phyloP scores from a whole-genome alignment of 2,113 vertebrate genomes.

The Pseudolaguvia tuberculata region DNA sequence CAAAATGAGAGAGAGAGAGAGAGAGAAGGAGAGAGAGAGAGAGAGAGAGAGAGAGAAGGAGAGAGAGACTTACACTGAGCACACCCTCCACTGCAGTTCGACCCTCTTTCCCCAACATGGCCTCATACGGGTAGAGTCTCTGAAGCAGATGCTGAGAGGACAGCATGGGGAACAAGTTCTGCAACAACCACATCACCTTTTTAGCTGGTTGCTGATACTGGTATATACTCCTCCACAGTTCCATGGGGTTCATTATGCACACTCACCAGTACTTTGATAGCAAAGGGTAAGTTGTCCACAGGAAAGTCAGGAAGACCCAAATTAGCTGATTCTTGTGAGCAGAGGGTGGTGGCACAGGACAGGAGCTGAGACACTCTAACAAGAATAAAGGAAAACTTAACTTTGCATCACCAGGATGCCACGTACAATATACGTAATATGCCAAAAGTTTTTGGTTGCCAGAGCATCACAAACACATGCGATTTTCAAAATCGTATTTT shows the following conservation, averaged over 20 bases:
- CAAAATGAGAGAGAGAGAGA: neutral
- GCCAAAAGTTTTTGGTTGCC: no score
- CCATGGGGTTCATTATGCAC: neutral
- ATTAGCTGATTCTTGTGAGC: constrained; percentile 87
- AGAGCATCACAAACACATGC: no score
- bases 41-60: neutral
- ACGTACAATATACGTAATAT: no score
- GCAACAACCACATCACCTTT: constrained; percentile 40
- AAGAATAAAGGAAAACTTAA: constrained; percentile 5
- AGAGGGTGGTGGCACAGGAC: constrained; percentile 88
- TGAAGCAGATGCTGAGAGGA: constrained; percentile 76
- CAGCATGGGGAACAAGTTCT: constrained; percentile 86
- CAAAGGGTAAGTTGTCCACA: constrained; percentile 82
- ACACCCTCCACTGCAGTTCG: constrained; percentile 78
- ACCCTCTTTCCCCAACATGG: constrained; percentile 87
- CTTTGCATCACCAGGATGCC: neutral
- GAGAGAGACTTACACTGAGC: constrained; percentile 73
- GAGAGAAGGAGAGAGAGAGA: constrained; percentile 12
- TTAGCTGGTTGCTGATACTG: neutral
- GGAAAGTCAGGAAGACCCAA: constrained; percentile 95
- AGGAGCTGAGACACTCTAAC: constrained; percentile 87
- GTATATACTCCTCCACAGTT: neutral
- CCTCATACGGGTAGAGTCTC: constrained; percentile 83
- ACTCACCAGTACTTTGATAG: constrained; percentile 84
- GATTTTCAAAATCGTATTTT: no score